Percentiles rank a stretch among this genome's conserved stretches.
Evolutionary conservation across 2,888 invertebrate genomes (phyloP).

Genomic region (Trichogramma evanescens): DNA sequence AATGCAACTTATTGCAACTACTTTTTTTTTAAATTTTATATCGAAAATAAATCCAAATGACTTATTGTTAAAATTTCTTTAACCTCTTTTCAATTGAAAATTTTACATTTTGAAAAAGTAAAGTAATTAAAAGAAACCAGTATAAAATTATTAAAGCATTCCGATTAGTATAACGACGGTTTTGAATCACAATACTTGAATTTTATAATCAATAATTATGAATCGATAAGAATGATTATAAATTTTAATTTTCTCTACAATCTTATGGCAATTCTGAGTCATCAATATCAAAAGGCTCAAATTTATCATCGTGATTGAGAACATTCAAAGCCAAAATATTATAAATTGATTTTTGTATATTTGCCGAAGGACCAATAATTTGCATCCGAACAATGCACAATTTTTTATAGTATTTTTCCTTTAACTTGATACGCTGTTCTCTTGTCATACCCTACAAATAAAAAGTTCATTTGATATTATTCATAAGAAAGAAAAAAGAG

Average conservation of each 20-base stretch:
- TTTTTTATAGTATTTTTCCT: slow-evolving; percentile 32
- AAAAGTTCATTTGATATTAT: slow-evolving; percentile 7
- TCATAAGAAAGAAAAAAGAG: neutral
- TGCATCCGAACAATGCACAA: slow-evolving; percentile 39
- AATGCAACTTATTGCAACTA: neutral
- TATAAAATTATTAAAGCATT: neutral
- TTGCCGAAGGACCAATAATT: slow-evolving; percentile 37
- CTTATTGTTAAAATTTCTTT: neutral
- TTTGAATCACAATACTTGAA: neutral
- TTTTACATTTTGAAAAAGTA: neutral
- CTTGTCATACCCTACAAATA: slow-evolving; percentile 30
- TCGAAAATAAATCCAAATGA: too few relatives aligned
- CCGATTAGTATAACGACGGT: neutral
- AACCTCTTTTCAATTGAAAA: neutral
- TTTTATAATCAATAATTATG: neutral
- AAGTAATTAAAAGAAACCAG: neutral
- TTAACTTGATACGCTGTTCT: slow-evolving; percentile 32
- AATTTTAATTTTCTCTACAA: neutral
- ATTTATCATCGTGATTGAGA: slow-evolving; percentile 2
- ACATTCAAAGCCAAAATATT: slow-evolving; percentile 36
- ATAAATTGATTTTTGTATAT: slow-evolving; percentile 34
- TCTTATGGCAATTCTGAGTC: slow-evolving; percentile 11
- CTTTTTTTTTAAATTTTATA: neutral
- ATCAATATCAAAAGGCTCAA: slow-evolving; percentile 13
- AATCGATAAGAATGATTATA: neutral